Conservation (phyloP, 2,113 vertebrate species). For the Asarcornis scutulata region DNA sequence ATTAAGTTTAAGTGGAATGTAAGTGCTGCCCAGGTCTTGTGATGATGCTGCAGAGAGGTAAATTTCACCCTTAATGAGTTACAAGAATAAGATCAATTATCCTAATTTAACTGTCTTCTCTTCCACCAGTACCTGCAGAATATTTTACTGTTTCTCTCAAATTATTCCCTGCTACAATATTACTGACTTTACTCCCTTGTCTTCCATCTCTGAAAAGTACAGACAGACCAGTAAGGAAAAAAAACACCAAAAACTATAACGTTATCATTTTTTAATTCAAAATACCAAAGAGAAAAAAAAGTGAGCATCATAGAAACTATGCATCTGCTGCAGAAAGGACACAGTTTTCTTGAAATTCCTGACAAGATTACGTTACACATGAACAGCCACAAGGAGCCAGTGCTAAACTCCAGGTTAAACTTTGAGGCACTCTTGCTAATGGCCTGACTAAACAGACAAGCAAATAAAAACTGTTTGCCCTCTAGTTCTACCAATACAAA, state of each 20-base stretch:
- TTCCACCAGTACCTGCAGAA: neutral
- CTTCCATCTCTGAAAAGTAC: neutral
- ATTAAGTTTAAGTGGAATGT: constrained; percentile 41
- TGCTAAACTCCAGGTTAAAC: neutral
- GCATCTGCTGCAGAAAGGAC: neutral
- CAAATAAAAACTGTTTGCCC: neutral
- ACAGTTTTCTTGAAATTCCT: neutral
- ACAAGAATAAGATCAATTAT: constrained; percentile 40
- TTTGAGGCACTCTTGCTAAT: neutral
- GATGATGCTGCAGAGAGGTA: constrained; percentile 4
- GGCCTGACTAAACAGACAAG: neutral
- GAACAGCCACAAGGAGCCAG: neutral
- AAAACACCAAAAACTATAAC: neutral
- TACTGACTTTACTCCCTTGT: neutral
- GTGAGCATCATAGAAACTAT: neutral
- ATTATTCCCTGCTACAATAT: neutral
- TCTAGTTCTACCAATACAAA: neutral
- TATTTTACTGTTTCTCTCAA: neutral
- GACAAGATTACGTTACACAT: neutral
- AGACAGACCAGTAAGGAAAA: neutral
- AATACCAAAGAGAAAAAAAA: neutral
- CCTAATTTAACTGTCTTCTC: constrained; percentile 15
- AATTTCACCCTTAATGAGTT: neutral
- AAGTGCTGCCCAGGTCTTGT: constrained; percentile 16
- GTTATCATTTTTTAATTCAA: neutral